phyloP scores from a whole-genome alignment of 2,113 vertebrate genomes.

The Galemys pyrenaicus region DNA sequence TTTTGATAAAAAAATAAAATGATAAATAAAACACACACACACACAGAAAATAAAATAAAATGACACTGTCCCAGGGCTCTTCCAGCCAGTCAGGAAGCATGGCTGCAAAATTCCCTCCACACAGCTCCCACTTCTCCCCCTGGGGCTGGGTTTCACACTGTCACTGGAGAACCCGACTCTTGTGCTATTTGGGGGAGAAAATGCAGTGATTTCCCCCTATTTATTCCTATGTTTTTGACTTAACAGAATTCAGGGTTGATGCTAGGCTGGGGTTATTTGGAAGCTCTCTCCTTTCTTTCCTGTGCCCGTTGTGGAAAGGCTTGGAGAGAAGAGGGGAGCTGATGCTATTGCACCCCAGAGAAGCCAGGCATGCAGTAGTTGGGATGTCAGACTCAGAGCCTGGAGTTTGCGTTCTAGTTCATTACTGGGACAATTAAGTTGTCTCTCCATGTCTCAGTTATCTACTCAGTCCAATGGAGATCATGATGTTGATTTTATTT shows the following conservation, averaged over 20 bases:
- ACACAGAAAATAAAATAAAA: no score
- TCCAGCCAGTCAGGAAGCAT: not conserved
- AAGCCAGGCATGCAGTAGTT: fast-evolving
- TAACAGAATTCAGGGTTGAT: not conserved
- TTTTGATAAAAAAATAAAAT: conserved; percentile 6
- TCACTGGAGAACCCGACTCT: not conserved
- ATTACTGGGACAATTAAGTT: not conserved
- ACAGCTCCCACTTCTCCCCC: not conserved
- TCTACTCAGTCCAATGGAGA: not conserved
- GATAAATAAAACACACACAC: no score
- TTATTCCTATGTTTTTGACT: not conserved
- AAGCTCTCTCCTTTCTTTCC: not conserved
- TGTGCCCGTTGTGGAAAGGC: not conserved
- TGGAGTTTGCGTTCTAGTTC: not conserved
- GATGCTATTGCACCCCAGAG: not conserved
- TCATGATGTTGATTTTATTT: not conserved
- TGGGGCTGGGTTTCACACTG: not conserved
- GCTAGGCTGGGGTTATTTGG: not conserved
- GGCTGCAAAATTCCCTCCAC: not conserved
- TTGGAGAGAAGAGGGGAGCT: not conserved
- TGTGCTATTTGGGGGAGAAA: not conserved
- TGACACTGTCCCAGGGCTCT: not conserved
- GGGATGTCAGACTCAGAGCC: not conserved
- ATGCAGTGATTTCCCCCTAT: not conserved
- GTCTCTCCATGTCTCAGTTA: not conserved